phyloP scores from a whole-genome alignment of 2,888 invertebrate species.

The Drosophila recens region DNA sequence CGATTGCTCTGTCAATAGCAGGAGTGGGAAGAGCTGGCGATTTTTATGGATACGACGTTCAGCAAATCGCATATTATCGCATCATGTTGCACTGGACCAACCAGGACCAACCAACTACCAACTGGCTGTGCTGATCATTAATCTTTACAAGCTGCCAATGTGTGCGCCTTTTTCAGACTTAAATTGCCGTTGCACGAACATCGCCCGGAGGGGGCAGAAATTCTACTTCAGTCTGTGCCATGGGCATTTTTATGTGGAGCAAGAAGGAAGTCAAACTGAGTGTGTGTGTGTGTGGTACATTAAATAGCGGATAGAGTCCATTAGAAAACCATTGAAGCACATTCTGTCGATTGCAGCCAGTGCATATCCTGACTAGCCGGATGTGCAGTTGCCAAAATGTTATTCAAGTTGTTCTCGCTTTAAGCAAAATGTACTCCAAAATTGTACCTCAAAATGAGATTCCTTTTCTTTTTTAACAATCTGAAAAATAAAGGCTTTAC shows the following conservation, averaged over 20 bases:
- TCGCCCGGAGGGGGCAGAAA: slow-evolving; percentile 12
- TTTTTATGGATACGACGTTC: slow-evolving; percentile 71
- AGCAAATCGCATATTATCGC: slow-evolving; percentile 80
- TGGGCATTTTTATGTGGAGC: not conserved
- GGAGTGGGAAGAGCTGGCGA: slow-evolving; percentile 42
- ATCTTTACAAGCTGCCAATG: slow-evolving; percentile 80
- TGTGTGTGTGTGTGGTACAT: slow-evolving; percentile 53
- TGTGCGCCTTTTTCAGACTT: slow-evolving; percentile 78
- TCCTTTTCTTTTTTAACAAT: slow-evolving; percentile 2
- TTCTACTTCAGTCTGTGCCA: slow-evolving; percentile 32
- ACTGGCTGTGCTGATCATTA: slow-evolving; percentile 63
- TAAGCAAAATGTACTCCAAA: slow-evolving; percentile 11
- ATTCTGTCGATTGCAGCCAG: slow-evolving; percentile 79
- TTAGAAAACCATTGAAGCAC: slow-evolving; percentile 81
- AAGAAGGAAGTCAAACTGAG: not conserved
- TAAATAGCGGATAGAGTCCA: slow-evolving; percentile 80
- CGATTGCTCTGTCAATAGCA: slow-evolving; percentile 76
- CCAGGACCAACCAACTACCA: slow-evolving; percentile 36
- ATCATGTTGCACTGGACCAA: slow-evolving; percentile 53
- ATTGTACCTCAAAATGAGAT: not conserved
- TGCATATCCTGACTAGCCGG: slow-evolving; percentile 65
- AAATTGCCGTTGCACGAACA: slow-evolving; percentile 67
- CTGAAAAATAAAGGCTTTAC: slow-evolving; percentile 11
- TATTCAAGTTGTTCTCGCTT: slow-evolving; percentile 44
- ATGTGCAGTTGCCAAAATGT: slow-evolving; percentile 71